Percentiles rank a stretch among this genome's conserved stretches.
Conservation (phyloP, 2,113 vertebrate genomes). For the Sinocyclocheilus maitianheensis region DNA sequence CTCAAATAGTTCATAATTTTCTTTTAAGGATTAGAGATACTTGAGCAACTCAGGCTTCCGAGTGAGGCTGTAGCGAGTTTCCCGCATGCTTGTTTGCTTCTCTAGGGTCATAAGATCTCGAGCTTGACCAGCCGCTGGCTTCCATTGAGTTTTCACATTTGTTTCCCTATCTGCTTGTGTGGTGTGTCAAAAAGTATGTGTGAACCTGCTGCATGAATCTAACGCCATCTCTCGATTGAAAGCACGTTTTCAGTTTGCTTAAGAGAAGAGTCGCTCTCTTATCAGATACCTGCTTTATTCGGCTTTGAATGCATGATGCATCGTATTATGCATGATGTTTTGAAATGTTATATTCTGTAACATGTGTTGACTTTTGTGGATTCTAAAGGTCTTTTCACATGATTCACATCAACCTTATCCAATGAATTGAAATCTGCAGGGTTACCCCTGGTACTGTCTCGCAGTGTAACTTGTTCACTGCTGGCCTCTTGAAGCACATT, state of each 20-base stretch:
- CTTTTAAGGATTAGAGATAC: not conserved
- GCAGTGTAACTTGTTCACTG: not conserved
- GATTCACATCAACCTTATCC: not conserved
- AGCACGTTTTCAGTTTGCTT: not conserved
- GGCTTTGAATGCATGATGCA: constrained; percentile 49
- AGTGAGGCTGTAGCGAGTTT: constrained; percentile 29
- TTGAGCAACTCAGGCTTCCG: constrained; percentile 37
- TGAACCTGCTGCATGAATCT: constrained; percentile 50
- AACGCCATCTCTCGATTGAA: constrained; percentile 11
- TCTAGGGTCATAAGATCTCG: not conserved
- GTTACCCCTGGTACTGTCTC: not conserved
- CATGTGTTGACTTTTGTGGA: constrained; percentile 11
- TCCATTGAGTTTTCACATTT: constrained; percentile 24
- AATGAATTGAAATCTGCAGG: not conserved
- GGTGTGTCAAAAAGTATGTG: constrained; percentile 28
- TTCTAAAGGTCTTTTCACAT: constrained; percentile 20
- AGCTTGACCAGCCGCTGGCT: constrained; percentile 19
- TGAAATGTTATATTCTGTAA: constrained; percentile 36
- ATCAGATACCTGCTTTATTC: constrained; percentile 32
- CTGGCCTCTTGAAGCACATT: not conserved
- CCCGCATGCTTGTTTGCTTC: constrained; percentile 39
- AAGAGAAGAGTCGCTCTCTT: not conserved
- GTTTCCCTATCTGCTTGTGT: constrained; percentile 30
- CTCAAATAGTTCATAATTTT: constrained; percentile 10
- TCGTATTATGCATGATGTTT: constrained; percentile 45